These are phyloP conservation scores for Parus major DNA, from an alignment of 2,113 vertebrate genomes.

Conservation along the genomic window DNA sequence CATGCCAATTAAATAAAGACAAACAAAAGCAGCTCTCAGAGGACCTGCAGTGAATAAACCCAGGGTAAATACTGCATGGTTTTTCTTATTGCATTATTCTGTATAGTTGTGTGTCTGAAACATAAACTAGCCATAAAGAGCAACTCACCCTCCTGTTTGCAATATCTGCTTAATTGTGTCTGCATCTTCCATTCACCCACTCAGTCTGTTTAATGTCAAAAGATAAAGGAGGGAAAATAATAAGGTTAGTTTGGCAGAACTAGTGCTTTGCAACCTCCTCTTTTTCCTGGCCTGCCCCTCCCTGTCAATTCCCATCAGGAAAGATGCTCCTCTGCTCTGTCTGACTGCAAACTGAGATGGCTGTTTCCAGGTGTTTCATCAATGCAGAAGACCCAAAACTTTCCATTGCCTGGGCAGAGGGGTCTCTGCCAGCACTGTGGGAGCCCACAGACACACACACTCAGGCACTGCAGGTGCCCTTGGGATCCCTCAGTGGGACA, in stretches of 20 bases:
- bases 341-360: background rate
- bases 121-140: slow-evolving; percentile 33
- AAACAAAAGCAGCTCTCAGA: slow-evolving; percentile 48
- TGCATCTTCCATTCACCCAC: slow-evolving; percentile 3
- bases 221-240: slow-evolving; percentile 17
- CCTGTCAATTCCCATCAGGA: background rate
- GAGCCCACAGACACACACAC: fast-evolving
- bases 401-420: background rate
- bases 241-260: background rate
- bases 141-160: background rate
- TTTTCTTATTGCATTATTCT: slow-evolving; percentile 48
- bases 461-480: fast-evolving
- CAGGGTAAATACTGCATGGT: background rate
- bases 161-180: slow-evolving; percentile 32
- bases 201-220: slow-evolving; percentile 39
- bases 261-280: background rate
- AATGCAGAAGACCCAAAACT: background rate
- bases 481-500: fast-evolving
- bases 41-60: slow-evolving; percentile 26
- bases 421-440: background rate
- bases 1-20: slow-evolving; percentile 54
- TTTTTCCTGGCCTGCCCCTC: background rate
- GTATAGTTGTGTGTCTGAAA: slow-evolving; percentile 2
- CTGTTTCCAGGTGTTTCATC: background rate
- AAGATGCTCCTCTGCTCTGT: background rate